phyloP scores from a whole-genome alignment of 30 jellyfish, hydroid and myxozoan genomes.

The Turritopsis dohrnii region DNA sequence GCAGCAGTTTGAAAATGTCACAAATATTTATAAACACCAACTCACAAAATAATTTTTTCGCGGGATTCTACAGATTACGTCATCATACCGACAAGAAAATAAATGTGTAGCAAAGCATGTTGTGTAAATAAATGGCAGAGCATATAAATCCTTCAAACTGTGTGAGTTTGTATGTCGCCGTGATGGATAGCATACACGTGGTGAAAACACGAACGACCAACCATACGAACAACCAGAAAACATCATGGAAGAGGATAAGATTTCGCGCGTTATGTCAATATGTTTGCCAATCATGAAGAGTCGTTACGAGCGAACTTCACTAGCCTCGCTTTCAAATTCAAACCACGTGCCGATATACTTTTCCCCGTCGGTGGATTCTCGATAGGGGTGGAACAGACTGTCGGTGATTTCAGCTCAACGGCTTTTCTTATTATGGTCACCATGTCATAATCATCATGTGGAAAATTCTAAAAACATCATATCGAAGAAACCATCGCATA shows the following conservation, averaged over 20 bases:
- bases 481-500: background rate
- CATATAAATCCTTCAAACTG: no score
- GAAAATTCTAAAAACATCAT: conserved; percentile 61
- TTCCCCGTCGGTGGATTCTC: conserved; percentile 63
- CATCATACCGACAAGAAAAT: no score
- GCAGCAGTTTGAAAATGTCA: no score
- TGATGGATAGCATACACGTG: no score
- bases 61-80: no score
- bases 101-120: no score
- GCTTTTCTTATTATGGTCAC: conserved; percentile 75
- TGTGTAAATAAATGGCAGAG: no score
- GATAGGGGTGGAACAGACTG: background rate
- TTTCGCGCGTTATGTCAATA: background rate
- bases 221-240: no score
- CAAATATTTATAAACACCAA: no score
- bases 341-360: conserved; percentile 56
- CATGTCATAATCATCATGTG: conserved; percentile 81
- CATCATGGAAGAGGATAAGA: background rate
- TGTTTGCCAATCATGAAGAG: background rate
- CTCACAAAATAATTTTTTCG: no score
- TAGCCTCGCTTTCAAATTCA: conserved; percentile 51
- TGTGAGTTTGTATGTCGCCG: no score
- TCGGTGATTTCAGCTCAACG: conserved; percentile 42
- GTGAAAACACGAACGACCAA: no score
- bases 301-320: conserved; percentile 17